Evolutionary conservation across 2,888 invertebrate genomes (phyloP).

Genomic region (Epirrhoe alternata): DNA sequence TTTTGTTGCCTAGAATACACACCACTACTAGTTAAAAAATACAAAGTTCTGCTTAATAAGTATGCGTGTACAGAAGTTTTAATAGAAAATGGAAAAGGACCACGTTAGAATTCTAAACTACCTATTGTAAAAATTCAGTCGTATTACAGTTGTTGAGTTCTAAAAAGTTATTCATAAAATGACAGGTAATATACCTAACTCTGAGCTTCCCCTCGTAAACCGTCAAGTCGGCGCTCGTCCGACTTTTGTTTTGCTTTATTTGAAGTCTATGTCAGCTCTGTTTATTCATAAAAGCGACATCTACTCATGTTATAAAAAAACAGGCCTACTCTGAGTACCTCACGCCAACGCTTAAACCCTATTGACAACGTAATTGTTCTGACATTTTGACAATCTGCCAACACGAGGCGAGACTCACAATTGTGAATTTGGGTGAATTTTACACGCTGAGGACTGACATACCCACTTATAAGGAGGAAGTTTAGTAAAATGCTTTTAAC

Average conservation of each 20-base stretch:
- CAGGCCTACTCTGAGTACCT: constrained; percentile 54
- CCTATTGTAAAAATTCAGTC: no score
- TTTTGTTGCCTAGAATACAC: no score
- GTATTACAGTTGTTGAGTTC: no score
- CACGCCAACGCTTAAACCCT: constrained; percentile 56
- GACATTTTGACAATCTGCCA: constrained; percentile 69
- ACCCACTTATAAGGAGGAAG: constrained; percentile 20
- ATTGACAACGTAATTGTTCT: constrained; percentile 68
- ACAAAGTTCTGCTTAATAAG: no score
- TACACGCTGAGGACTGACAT: constrained; percentile 42
- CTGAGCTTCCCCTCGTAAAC: neutral
- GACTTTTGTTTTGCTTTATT: constrained; percentile 5
- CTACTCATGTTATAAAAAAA: constrained; percentile 41
- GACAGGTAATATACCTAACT: no score
- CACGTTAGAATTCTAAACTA: no score
- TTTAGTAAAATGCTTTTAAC: constrained; percentile 15
- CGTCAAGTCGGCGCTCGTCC: neutral
- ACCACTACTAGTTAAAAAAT: no score
- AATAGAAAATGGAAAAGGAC: no score
- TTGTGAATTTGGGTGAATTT: constrained; percentile 53
- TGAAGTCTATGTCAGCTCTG: constrained; percentile 11
- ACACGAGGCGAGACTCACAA: constrained; percentile 48
- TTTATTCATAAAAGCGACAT: constrained; percentile 27
- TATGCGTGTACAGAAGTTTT: no score
- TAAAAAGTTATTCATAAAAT: no score